These are phyloP conservation scores for Riparia riparia DNA, from an alignment of 2,113 vertebrate species.

Conservation along the genomic window DNA sequence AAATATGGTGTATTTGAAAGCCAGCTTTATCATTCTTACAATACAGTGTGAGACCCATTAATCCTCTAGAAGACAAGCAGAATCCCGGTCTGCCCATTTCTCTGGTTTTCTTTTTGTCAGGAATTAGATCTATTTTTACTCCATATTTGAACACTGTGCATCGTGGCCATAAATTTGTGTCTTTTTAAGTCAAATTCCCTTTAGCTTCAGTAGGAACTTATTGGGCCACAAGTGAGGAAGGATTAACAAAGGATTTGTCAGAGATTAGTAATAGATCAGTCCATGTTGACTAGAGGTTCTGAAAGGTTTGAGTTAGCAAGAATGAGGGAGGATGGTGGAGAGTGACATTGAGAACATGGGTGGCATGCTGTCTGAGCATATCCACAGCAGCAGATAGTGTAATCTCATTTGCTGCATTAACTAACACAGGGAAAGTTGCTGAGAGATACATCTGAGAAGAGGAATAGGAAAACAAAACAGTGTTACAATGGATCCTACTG, in stretches of 20 bases:
- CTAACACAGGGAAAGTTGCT: neutral
- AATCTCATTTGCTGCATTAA: conserved; percentile 46
- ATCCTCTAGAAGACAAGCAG: neutral
- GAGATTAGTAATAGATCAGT: conserved; percentile 48
- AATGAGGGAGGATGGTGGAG: neutral
- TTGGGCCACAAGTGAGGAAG: neutral
- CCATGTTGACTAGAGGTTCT: conserved; percentile 9
- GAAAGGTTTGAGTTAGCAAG: conserved; percentile 32
- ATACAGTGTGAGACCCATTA: neutral
- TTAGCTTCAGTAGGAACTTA: neutral
- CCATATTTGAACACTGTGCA: accelerated
- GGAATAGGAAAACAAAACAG: neutral
- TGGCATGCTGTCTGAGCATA: neutral
- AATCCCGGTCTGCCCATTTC: neutral
- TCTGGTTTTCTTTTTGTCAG: neutral
- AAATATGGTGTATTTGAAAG: neutral
- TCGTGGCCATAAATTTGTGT: neutral
- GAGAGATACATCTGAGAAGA: neutral
- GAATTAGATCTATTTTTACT: neutral
- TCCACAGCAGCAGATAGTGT: neutral
- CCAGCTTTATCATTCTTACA: neutral
- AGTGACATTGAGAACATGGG: neutral
- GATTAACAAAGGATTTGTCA: conserved; percentile 57
- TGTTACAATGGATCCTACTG: neutral
- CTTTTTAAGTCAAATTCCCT: neutral